These are phyloP conservation scores for Spilarctia lutea DNA, from an alignment of 2,888 invertebrate species.

Conservation along the genomic window DNA sequence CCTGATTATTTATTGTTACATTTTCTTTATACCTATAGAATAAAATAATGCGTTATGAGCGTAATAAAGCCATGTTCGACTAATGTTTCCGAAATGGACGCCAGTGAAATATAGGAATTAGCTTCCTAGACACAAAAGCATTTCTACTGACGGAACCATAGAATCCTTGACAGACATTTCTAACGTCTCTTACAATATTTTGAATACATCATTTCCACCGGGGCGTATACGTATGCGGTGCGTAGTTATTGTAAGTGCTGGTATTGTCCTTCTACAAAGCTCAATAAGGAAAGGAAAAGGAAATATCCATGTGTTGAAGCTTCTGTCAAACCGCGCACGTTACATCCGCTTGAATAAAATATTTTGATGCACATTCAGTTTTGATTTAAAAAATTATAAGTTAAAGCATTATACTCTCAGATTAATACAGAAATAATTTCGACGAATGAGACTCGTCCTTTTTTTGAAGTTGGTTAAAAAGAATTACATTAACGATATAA, in stretches of 20 bases:
- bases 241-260: conserved; percentile 68
- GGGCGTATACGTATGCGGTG: conserved; percentile 51
- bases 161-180: conserved; percentile 25
- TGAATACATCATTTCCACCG: conserved; percentile 51
- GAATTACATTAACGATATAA: no score
- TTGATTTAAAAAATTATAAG: not conserved
- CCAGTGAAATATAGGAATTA: not conserved
- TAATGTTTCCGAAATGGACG: not conserved
- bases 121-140: conserved; percentile 9
- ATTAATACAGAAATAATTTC: no score
- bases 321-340: conserved; percentile 31
- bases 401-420: no score
- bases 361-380: not conserved
- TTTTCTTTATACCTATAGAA: not conserved
- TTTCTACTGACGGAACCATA: conserved; percentile 12
- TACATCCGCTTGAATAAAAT: not conserved
- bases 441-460: no score
- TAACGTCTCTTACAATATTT: conserved; percentile 26
- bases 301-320: conserved; percentile 47
- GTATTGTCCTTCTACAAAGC: conserved; percentile 68
- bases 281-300: no score
- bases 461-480: no score
- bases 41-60: not conserved
- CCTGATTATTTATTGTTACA: no score
- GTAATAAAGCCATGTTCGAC: not conserved